Conservation (phyloP, 2,113 vertebrate genomes). For the Arenaria interpres region DNA sequence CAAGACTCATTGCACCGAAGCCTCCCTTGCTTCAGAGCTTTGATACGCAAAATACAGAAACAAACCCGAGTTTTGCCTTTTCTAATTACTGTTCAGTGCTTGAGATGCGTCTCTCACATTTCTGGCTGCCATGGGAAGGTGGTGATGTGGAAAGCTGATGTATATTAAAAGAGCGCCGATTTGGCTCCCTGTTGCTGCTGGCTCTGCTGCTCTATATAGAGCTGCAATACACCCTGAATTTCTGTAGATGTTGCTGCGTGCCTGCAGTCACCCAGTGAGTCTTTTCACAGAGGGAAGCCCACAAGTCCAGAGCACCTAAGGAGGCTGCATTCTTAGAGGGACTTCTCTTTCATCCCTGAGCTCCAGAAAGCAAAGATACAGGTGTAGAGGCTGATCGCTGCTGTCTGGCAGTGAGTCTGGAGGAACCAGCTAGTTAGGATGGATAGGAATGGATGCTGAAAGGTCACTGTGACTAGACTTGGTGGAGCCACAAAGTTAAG, state of each 20-base stretch:
- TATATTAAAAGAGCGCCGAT: background rate
- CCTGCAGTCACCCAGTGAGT: constrained; percentile 33
- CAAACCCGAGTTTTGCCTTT: constrained; percentile 40
- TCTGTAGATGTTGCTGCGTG: constrained; percentile 71
- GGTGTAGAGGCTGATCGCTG: background rate
- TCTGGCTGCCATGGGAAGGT: constrained; percentile 62
- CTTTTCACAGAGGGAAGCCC: background rate
- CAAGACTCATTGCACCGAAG: constrained; percentile 35
- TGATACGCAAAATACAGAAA: constrained; percentile 38
- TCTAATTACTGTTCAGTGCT: constrained; percentile 63
- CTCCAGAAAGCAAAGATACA: background rate
- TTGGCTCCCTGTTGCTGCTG: constrained; percentile 38
- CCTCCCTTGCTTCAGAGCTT: constrained; percentile 34
- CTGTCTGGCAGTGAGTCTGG: background rate
- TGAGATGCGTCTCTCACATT: constrained; percentile 60
- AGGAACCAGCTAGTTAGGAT: background rate
- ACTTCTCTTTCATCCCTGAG: background rate
- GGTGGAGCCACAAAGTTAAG: background rate
- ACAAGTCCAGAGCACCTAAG: background rate
- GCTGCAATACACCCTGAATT: constrained; percentile 61
- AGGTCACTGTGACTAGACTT: background rate
- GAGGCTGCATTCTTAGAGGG: background rate
- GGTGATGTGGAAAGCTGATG: constrained; percentile 65
- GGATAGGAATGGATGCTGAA: background rate
- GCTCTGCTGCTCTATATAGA: background rate